Evolutionary conservation across 2,888 invertebrate genomes (phyloP).

Genomic region (Tethea ocularis): DNA sequence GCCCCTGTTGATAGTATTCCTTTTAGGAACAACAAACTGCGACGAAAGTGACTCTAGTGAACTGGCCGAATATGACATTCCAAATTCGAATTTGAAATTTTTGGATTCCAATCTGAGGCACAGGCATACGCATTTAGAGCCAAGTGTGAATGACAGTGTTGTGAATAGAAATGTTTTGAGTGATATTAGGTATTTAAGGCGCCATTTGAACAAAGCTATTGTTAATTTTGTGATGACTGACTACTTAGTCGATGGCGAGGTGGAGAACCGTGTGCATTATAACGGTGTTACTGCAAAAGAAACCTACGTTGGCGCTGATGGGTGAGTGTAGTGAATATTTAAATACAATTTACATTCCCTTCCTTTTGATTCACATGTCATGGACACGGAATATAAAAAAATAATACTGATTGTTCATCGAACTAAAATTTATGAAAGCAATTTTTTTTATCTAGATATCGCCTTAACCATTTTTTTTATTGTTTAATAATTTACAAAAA

Average conservation of each 20-base stretch:
- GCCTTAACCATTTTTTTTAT: too few species aligned
- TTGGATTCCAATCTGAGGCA: slow-evolving; percentile 40
- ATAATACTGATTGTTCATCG: neutral
- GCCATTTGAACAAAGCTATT: slow-evolving; percentile 71
- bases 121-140: slow-evolving; percentile 46
- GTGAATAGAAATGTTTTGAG: slow-evolving; percentile 52
- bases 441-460: neutral
- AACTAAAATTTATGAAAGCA: too few species aligned
- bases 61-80: slow-evolving; percentile 24
- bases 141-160: slow-evolving; percentile 42
- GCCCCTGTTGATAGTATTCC: slow-evolving; percentile 65
- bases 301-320: slow-evolving; percentile 82
- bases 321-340: slow-evolving; percentile 66
- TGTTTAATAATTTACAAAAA: too few species aligned
- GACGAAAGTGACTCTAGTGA: slow-evolving; percentile 59
- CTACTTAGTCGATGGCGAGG: slow-evolving; percentile 87
- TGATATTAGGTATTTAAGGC: slow-evolving; percentile 70
- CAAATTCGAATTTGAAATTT: slow-evolving; percentile 13
- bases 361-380: neutral
- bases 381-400: neutral
- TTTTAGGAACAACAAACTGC: slow-evolving; percentile 70
- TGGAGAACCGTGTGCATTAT: slow-evolving; percentile 86
- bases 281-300: slow-evolving; percentile 87
- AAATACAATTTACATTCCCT: neutral
- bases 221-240: slow-evolving; percentile 87